These are phyloP conservation scores for Drosophila lacicola DNA, from an alignment of 2,888 invertebrate species.

Conservation along the genomic window DNA sequence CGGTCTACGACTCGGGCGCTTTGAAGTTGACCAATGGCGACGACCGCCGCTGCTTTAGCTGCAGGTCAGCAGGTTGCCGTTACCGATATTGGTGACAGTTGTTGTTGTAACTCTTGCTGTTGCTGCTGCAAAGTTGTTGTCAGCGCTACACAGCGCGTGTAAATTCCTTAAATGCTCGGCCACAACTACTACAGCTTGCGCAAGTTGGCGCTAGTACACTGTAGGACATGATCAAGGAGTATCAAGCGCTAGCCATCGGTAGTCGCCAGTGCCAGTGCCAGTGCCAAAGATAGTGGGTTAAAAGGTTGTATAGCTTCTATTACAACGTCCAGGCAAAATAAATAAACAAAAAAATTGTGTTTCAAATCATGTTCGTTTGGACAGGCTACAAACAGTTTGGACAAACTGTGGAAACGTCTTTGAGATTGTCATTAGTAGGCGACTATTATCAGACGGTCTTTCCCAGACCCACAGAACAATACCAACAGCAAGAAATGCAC, in stretches of 20 bases:
- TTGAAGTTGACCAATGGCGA: slow-evolving; percentile 63
- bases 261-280: slow-evolving; percentile 11
- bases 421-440: slow-evolving; percentile 78
- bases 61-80: slow-evolving; percentile 78
- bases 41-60: slow-evolving; percentile 30
- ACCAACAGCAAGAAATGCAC: slow-evolving; percentile 48
- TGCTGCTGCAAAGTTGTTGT: slow-evolving; percentile 50
- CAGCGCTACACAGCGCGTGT: slow-evolving; percentile 75
- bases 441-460: slow-evolving; percentile 55
- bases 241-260: slow-evolving; percentile 45
- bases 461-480: slow-evolving; percentile 55
- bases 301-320: slow-evolving; percentile 66
- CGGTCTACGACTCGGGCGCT: slow-evolving; percentile 45
- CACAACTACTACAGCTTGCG: slow-evolving; percentile 36
- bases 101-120: slow-evolving; percentile 27
- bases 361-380: slow-evolving; percentile 83
- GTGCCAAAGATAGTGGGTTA: slow-evolving; percentile 39
- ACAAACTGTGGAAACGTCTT: slow-evolving; percentile 83
- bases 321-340: slow-evolving; percentile 42
- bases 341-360: slow-evolving; percentile 73
- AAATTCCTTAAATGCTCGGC: slow-evolving; percentile 81
- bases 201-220: slow-evolving; percentile 39
- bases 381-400: slow-evolving; percentile 85
- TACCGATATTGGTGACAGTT: slow-evolving; percentile 44
- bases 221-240: slow-evolving; percentile 58